These are phyloP conservation scores for Elymnias hypermnestra DNA, from an alignment of 1,140 invertebrate species.

Conservation along the genomic window DNA sequence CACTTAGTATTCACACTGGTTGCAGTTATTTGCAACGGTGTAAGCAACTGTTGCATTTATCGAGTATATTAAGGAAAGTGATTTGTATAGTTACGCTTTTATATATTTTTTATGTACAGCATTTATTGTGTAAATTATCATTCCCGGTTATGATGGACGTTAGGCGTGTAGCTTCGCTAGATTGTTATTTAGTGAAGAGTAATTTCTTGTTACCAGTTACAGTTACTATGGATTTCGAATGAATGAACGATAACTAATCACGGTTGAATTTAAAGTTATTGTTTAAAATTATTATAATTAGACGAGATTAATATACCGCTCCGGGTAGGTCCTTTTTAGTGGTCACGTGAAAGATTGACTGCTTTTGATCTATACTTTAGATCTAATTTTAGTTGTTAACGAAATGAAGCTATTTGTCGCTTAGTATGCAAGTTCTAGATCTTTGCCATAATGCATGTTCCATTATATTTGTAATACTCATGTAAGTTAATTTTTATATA, in stretches of 20 bases:
- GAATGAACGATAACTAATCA: constrained; percentile 5
- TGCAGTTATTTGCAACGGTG: constrained; percentile 40
- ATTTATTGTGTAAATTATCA: constrained; percentile 64
- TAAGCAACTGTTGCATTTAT: constrained; percentile 64
- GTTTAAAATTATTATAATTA: constrained; percentile 16
- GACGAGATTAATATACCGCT: constrained; percentile 18
- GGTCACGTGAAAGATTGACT: too few relatives aligned
- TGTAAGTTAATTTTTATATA: constrained; percentile 66
- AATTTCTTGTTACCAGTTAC: constrained; percentile 65
- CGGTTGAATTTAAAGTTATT: constrained; percentile 10
- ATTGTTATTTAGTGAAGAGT: constrained; percentile 34
- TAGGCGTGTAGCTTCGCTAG: constrained; percentile 34
- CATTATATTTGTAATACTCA: constrained; percentile 76
- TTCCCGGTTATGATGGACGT: constrained; percentile 43
- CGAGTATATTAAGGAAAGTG: constrained; percentile 60
- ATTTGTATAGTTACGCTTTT: constrained; percentile 68
- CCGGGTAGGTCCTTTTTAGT: constrained; percentile 10
- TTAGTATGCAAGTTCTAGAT: constrained; percentile 71
- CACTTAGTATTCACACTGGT: constrained; percentile 51
- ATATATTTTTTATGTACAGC: constrained; percentile 61
- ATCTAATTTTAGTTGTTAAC: constrained; percentile 31
- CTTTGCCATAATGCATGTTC: constrained; percentile 78
- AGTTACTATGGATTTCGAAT: constrained; percentile 57
- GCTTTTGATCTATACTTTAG: too few relatives aligned
- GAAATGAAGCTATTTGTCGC: constrained; percentile 70